phyloP scores from a whole-genome alignment of 2,797 vertebrate species.

The Acanthurus tractus region DNA sequence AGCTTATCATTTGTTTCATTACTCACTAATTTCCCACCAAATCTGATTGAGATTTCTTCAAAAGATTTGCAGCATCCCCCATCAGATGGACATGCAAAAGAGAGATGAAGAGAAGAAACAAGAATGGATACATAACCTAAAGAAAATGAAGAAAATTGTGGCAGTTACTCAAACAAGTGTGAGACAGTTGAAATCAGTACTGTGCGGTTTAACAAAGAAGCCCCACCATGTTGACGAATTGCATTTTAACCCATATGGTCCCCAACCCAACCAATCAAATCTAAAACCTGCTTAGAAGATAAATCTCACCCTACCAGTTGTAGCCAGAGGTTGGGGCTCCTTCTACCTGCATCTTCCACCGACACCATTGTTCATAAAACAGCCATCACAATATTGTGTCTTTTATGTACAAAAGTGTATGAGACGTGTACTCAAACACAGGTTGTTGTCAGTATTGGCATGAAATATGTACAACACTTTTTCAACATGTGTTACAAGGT shows the following conservation, averaged over 20 bases:
- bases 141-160: neutral
- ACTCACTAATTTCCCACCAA: neutral
- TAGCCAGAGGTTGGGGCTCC: neutral
- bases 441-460: neutral
- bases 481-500: neutral
- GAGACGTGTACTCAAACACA: neutral
- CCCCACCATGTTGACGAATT: neutral
- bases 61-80: neutral
- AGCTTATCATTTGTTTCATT: neutral
- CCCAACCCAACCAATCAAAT: neutral
- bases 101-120: neutral
- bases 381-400: neutral
- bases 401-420: neutral
- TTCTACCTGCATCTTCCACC: neutral
- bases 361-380: neutral
- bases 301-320: too few relatives aligned
- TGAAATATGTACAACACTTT: neutral
- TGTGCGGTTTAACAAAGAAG: neutral
- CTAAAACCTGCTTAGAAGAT: neutral
- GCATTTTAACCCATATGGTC: neutral
- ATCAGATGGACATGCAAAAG: neutral
- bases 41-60: neutral
- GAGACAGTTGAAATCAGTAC: neutral
- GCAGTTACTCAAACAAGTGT: neutral
- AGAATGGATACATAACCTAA: neutral